Base-by-base conservation (phyloP, 1,140 invertebrate genomes). In the Phenacoccus solenopsis region DNA sequence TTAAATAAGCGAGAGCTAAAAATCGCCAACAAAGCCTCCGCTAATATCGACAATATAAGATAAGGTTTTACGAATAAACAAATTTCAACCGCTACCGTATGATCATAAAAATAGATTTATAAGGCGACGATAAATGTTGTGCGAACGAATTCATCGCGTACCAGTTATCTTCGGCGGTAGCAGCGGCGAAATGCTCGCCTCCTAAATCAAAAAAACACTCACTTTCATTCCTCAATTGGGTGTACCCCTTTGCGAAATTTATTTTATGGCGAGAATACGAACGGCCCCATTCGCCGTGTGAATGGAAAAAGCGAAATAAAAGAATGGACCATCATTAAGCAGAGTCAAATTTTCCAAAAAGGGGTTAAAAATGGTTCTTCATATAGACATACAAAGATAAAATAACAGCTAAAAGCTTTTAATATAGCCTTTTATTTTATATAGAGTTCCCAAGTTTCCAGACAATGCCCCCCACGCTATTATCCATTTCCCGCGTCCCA, bases 381-480 rank as follows among this genome's bases (percentile, higher is more conserved):
- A 49, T 49, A 49, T 10, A 49, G 12, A 49, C 20, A 49, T 16
- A 16, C 38, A 16, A 16, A 49, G 38, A 49, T 49, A 49, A 49
- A 49, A 49, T 49, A 49, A 49, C 38, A 49, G 38, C 38, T 49
- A 49, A 49, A 49, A 49, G 38, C 38, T 49, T 49, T 49, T 49
- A 49, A 49, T 49, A 49, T 49, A 49, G 38, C 38, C 38, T 49
- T 49, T 49, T 49, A 49, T 49, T 49, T 49, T 49, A 49, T 49
- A 49, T 49, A 9, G 38, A 49, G 38, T 49, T 49, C 38, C 5
- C 5, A 49, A 49, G 38, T 49, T 49, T 49, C 12, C 38, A 49
- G 38, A 49, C 38, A n/a, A n/a, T n/a, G n/a, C n/a, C 13, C 5
- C 30, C 30, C 13, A 5, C 30, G 30, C 30, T 5, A 32, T 7